phyloP scores from a whole-genome alignment of 2,113 vertebrate species.

The Jacana jacana region DNA sequence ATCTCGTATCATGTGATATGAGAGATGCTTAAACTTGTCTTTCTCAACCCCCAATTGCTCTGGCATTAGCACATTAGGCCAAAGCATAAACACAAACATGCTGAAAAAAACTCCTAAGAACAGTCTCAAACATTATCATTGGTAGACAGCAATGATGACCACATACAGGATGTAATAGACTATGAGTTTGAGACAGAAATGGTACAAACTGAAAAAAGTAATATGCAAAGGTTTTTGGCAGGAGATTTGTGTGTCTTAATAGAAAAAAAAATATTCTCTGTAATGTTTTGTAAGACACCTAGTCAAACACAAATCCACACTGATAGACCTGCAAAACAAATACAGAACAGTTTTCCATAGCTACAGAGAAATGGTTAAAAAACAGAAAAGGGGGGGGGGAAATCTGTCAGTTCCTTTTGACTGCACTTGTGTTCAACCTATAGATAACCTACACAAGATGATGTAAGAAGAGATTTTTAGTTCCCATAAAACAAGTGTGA shows the following conservation, averaged over 20 bases:
- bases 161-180: not conserved
- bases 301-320: not conserved
- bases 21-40: not conserved
- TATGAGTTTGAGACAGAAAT: not conserved
- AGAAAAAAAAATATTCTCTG: not conserved
- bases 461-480: not conserved
- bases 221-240: not conserved
- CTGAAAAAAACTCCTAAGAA: not conserved
- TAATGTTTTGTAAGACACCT: not conserved
- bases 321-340: not conserved
- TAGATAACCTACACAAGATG: not conserved
- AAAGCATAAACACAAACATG: not conserved
- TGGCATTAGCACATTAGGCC: not conserved
- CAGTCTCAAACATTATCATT: not conserved
- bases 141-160: not conserved
- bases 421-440: not conserved
- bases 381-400: not conserved
- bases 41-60: not conserved
- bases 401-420: not conserved
- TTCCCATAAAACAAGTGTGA: not conserved
- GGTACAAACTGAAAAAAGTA: not conserved
- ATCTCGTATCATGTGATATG: fast-evolving
- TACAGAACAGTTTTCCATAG: not conserved
- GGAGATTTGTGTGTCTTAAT: not conserved
- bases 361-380: not conserved